These are phyloP conservation scores for Hypolimnas misippus DNA, from an alignment of 2,888 invertebrate species.

Conservation along the genomic window DNA sequence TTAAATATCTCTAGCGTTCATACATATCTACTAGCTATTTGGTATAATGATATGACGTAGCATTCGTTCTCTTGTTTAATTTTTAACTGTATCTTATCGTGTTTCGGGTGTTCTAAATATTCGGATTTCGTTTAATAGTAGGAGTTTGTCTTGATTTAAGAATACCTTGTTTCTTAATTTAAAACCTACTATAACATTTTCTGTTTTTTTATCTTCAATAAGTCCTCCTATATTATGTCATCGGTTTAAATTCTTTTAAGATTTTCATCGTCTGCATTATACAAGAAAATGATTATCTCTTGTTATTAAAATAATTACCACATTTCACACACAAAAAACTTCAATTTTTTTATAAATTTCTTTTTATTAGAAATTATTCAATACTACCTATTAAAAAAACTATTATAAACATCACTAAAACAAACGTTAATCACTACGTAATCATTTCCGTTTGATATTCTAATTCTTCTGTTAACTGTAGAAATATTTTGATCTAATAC, in stretches of 20 bases:
- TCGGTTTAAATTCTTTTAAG: neutral
- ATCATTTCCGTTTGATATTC: too few species aligned
- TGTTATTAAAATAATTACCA: too few species aligned
- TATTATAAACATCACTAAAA: too few species aligned
- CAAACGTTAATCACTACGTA: too few species aligned
- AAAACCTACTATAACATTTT: neutral
- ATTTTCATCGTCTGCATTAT: neutral
- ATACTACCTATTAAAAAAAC: too few species aligned
- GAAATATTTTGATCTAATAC: neutral
- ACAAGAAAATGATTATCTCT: too few species aligned
- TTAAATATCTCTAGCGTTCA: too few species aligned
- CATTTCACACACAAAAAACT: too few species aligned
- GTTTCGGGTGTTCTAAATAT: neutral
- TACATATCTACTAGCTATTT: too few species aligned
- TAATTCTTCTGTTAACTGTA: too few species aligned
- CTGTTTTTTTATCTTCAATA: neutral
- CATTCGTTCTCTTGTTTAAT: neutral
- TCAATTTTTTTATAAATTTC: neutral
- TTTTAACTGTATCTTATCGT: neutral
- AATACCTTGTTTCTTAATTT: neutral
- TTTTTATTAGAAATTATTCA: too few species aligned
- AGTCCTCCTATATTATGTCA: neutral
- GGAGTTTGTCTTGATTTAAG: neutral
- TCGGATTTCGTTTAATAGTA: neutral
- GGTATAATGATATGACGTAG: neutral